phyloP scores from a whole-genome alignment of 2,888 invertebrate species.

The Sabatieria punctata region DNA sequence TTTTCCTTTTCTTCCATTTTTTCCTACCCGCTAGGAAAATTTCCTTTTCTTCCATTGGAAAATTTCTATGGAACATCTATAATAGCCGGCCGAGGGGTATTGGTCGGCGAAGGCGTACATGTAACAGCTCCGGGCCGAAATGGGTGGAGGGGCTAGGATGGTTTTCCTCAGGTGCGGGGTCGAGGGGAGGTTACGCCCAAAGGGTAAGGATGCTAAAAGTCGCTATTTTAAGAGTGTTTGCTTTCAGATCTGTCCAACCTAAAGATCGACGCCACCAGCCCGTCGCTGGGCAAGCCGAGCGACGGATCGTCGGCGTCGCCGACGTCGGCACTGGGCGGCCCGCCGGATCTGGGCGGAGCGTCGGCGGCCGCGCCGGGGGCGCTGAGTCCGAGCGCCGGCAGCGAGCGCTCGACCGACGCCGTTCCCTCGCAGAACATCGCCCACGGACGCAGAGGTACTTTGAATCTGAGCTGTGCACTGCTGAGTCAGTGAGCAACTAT shows the following conservation, averaged over 20 bases:
- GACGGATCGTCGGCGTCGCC: background rate
- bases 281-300: background rate
- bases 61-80: too few relatives aligned
- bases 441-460: background rate
- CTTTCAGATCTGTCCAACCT: constrained; percentile 3
- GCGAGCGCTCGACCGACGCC: background rate
- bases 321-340: background rate
- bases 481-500: background rate
- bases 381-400: background rate
- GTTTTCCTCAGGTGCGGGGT: too few relatives aligned
- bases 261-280: constrained; percentile 4
- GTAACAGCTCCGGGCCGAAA: too few relatives aligned
- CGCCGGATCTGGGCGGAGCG: background rate
- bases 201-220: too few relatives aligned
- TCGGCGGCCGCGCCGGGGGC: background rate
- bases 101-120: too few relatives aligned
- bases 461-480: background rate
- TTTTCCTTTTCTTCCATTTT: too few relatives aligned
- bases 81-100: too few relatives aligned
- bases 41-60: too few relatives aligned
- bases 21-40: too few relatives aligned
- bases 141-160: too few relatives aligned
- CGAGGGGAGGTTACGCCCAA: too few relatives aligned
- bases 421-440: background rate
- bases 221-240: too few relatives aligned